Conservation (phyloP, 2,888 invertebrate genomes). For the Abrostola triplasia region DNA sequence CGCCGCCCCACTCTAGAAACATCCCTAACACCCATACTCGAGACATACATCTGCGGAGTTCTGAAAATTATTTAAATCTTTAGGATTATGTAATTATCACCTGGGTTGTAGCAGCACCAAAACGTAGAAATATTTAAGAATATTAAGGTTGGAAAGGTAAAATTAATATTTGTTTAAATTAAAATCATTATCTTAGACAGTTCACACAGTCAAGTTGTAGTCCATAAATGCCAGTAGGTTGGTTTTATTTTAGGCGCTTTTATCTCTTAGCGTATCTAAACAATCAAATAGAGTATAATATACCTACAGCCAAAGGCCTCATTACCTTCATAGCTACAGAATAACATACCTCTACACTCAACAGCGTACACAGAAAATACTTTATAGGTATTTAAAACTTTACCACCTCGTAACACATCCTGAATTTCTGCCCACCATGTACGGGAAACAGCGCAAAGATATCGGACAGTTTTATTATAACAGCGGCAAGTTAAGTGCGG, state of each 20-base stretch:
- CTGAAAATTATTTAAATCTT: too few relatives aligned
- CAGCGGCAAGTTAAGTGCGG: conserved; percentile 34
- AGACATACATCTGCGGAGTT: too few relatives aligned
- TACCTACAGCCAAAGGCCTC: neutral
- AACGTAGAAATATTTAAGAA: too few relatives aligned
- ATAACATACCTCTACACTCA: neutral
- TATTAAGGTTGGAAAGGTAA: too few relatives aligned
- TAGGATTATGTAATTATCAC: too few relatives aligned
- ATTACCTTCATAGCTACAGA: neutral
- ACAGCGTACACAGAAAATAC: conserved; percentile 1
- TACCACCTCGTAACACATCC: conserved; percentile 2
- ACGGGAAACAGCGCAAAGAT: conserved; percentile 22
- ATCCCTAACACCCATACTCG: too few relatives aligned
- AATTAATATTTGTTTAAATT: too few relatives aligned
- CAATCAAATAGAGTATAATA: neutral
- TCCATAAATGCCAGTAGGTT: neutral
- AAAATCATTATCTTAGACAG: too few relatives aligned
- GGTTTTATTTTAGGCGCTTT: neutral
- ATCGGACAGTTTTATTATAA: conserved; percentile 42
- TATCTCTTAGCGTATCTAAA: too few relatives aligned
- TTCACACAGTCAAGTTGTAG: neutral
- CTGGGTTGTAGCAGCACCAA: too few relatives aligned
- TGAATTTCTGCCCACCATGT: conserved; percentile 3
- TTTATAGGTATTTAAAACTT: conserved; percentile 4
- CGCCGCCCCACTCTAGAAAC: too few relatives aligned